These are phyloP conservation scores for Crenichthys baileyi DNA, from an alignment of 2,797 vertebrate species.

Conservation along the genomic window DNA sequence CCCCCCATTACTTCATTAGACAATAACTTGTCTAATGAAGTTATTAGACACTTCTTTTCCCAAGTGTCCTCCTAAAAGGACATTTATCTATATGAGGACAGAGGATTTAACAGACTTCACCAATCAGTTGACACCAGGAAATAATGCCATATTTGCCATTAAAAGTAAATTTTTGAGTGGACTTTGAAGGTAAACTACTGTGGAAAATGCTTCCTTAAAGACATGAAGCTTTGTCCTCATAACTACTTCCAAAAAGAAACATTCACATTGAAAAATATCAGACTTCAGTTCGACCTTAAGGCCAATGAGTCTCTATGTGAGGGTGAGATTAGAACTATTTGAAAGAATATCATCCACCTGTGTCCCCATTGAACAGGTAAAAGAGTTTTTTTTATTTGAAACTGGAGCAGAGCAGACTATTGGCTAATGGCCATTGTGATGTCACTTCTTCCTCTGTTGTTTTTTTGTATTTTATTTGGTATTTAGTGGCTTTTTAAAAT, in stretches of 20 bases:
- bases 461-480: constrained; percentile 36
- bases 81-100: neutral
- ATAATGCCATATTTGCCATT: neutral
- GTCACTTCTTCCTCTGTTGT: constrained; percentile 71
- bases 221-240: neutral
- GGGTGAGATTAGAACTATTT: constrained; percentile 74
- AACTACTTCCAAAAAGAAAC: too few relatives aligned
- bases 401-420: constrained; percentile 69
- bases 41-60: neutral
- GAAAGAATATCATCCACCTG: constrained; percentile 81
- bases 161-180: neutral
- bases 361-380: constrained; percentile 39
- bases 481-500: constrained; percentile 61
- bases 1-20: too few relatives aligned
- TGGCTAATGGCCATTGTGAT: constrained; percentile 69
- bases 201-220: neutral
- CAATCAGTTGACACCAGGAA: neutral
- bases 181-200: neutral
- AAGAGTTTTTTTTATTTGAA: constrained; percentile 39
- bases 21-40: too few relatives aligned
- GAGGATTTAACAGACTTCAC: neutral
- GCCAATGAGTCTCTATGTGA: neutral
- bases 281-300: constrained; percentile 44
- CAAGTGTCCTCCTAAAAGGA: neutral
- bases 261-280: neutral